A percentile compares a stretch with the other conserved stretches of the same genome.
Evolutionary conservation across 2,888 invertebrate genomes (phyloP).

Genomic region (Philaethria dido): DNA sequence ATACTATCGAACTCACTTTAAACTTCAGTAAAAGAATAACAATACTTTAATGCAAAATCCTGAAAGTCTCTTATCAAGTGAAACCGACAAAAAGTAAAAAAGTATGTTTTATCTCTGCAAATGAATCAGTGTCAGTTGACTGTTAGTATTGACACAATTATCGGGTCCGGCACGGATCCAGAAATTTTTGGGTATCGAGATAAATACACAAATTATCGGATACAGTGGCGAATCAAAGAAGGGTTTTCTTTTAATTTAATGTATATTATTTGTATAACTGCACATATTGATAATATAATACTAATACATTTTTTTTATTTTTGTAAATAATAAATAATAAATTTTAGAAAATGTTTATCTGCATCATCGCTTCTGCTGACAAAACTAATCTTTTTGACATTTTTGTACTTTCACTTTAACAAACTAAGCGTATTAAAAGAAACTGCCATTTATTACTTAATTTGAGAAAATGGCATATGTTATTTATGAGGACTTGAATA

Average conservation of each 20-base stretch:
- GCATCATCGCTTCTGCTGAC: no score
- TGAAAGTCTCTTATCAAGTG: neutral
- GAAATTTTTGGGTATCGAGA: constrained; percentile 51
- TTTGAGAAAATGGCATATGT: constrained; percentile 32
- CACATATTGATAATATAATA: neutral
- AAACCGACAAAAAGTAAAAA: neutral
- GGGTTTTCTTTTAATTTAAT: neutral
- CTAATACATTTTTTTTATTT: neutral
- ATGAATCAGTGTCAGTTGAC: constrained; percentile 30
- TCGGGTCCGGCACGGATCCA: constrained; percentile 55
- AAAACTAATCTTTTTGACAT: no score
- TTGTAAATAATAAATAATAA: neutral
- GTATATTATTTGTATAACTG: no score
- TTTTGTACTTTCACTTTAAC: no score
- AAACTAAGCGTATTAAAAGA: neutral
- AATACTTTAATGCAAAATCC: neutral
- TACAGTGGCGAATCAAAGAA: constrained; percentile 46
- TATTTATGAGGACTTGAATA: constrained; percentile 43
- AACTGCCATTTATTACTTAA: constrained; percentile 6
- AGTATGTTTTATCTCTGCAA: constrained; percentile 3
- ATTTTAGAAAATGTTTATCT: no score
- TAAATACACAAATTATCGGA: constrained; percentile 48
- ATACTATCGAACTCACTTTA: neutral
- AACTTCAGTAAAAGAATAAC: neutral
- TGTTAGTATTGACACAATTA: constrained; percentile 42